phyloP scores from a whole-genome alignment of 2,113 vertebrate species.

The Dicrurus megarhynchus region DNA sequence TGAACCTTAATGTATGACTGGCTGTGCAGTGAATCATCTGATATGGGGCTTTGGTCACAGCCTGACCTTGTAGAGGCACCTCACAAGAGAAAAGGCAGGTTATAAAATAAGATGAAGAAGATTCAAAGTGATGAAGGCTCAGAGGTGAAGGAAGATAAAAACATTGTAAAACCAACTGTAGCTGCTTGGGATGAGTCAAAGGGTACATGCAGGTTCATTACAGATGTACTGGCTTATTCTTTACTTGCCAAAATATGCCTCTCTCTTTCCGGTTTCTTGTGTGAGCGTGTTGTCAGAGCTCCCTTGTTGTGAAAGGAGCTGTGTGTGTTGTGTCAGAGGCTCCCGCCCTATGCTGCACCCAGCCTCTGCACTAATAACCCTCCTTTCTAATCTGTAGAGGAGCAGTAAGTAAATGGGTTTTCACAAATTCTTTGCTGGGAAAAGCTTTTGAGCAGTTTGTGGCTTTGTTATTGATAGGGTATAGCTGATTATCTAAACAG shows the following conservation, averaged over 20 bases:
- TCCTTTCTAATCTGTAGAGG: neutral
- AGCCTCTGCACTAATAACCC: neutral
- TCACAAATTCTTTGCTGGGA: neutral
- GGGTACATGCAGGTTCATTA: neutral
- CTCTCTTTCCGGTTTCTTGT: neutral
- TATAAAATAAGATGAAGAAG: neutral
- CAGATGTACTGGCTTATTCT: neutral
- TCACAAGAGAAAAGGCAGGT: neutral
- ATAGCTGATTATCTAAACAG: neutral
- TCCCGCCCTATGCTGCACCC: neutral
- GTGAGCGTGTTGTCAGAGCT: neutral
- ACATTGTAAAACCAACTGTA: neutral
- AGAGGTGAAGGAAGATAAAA: neutral
- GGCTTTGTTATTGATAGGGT: neutral
- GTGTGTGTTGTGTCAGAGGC: neutral
- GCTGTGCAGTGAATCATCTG: neutral
- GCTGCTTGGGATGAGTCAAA: neutral
- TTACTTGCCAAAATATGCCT: neutral
- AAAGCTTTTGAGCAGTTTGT: neutral
- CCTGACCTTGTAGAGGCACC: neutral
- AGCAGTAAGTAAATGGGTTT: neutral
- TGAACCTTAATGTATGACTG: neutral
- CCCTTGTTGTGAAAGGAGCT: accelerated
- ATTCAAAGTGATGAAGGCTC: too few relatives aligned
- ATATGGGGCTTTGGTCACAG: neutral